Conservation (phyloP, 2,888 invertebrate species). For the Aquatica leii region DNA sequence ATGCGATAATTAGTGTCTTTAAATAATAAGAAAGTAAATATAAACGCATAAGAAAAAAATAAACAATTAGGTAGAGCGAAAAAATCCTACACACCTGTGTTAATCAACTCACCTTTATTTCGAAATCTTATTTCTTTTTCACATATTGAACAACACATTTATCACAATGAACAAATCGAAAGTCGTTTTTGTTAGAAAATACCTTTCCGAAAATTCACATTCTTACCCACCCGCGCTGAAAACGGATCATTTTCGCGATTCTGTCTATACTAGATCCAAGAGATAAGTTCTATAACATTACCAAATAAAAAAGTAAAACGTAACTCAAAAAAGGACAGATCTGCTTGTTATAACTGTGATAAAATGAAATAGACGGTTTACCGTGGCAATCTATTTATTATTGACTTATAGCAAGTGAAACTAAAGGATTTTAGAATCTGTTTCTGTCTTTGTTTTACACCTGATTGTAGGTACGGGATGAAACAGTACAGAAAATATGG, state of each 20-base stretch:
- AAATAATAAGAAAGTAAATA: too few relatives aligned
- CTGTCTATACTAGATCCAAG: constrained; percentile 50
- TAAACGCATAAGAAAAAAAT: neutral
- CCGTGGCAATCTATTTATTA: constrained; percentile 28
- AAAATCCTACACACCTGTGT: neutral
- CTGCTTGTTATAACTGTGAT: neutral
- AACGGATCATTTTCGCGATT: constrained; percentile 45
- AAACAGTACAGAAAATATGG: constrained; percentile 11
- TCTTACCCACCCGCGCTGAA: constrained; percentile 35
- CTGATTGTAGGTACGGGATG: constrained; percentile 11
- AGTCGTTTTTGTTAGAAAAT: constrained; percentile 5
- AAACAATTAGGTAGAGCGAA: constrained; percentile 4
- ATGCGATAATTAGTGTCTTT: too few relatives aligned
- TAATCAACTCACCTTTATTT: constrained; percentile 32
- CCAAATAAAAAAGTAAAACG: constrained; percentile 27
- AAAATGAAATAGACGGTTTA: constrained; percentile 20
- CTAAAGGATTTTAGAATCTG: constrained; percentile 32
- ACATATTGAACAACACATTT: constrained; percentile 29
- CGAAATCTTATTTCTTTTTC: constrained; percentile 29
- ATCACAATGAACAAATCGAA: constrained; percentile 10
- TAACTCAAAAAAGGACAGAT: constrained; percentile 20
- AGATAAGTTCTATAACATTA: constrained; percentile 44
- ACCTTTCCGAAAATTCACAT: constrained; percentile 40
- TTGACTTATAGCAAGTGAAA: constrained; percentile 28
- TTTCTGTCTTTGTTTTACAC: constrained; percentile 44